A percentile compares a stretch with the other conserved stretches of the same genome.
phyloP scores from a whole-genome alignment of 2,113 vertebrate genomes.

The Rhynchomys soricoides region DNA sequence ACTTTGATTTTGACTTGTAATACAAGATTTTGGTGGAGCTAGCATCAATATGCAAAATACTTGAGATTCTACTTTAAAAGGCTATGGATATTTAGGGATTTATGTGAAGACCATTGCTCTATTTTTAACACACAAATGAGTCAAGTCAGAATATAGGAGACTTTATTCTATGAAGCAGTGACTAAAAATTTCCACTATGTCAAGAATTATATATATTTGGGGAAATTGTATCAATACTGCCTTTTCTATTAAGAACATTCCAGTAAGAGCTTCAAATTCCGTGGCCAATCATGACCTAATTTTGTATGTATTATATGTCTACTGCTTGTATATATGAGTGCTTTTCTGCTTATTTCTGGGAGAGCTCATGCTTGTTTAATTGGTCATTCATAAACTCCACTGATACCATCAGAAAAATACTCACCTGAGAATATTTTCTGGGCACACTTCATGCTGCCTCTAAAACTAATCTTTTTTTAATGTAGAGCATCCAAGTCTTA shows the following conservation, averaged over 20 bases:
- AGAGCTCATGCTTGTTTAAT: neutral
- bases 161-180: slow-evolving; percentile 26
- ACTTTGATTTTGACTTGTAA: slow-evolving; percentile 41
- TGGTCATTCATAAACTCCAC: slow-evolving; percentile 15
- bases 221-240: neutral
- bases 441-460: slow-evolving; percentile 24
- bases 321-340: neutral
- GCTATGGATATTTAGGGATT: slow-evolving; percentile 19
- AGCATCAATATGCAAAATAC: neutral
- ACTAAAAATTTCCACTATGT: slow-evolving; percentile 51
- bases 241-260: slow-evolving; percentile 31
- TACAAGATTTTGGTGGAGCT: neutral
- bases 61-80: slow-evolving; percentile 6
- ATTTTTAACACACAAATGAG: slow-evolving; percentile 40
- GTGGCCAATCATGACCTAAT: slow-evolving; percentile 14
- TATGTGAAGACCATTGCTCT: neutral
- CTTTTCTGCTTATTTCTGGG: slow-evolving; percentile 20
- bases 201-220: neutral
- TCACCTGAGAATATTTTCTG: neutral
- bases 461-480: slow-evolving; percentile 23
- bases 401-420: slow-evolving; percentile 12
- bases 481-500: neutral
- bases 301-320: slow-evolving; percentile 15
- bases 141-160: neutral
- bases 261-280: slow-evolving; percentile 34